Percentiles rank a stretch among this genome's conserved stretches.
Conservation (phyloP, 2,113 vertebrate genomes). For the Dicerorhinus sumatrensis region DNA sequence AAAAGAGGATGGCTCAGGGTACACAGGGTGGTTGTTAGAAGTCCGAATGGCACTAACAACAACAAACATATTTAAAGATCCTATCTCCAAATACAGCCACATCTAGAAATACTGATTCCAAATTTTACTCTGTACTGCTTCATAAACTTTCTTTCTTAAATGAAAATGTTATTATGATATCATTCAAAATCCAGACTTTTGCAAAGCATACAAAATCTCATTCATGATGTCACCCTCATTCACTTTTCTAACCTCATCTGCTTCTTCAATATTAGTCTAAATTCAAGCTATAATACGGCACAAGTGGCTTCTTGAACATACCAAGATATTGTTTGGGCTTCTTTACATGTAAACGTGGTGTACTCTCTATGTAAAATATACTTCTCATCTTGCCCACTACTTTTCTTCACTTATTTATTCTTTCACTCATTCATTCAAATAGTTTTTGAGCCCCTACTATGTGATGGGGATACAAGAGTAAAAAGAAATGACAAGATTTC, state of each 20-base stretch:
- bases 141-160: neutral
- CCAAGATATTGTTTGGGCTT: neutral
- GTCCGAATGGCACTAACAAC: no score
- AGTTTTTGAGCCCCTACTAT: neutral
- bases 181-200: neutral
- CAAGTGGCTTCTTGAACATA: neutral
- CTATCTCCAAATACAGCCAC: neutral
- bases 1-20: no score
- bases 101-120: neutral
- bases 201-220: neutral
- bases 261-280: neutral
- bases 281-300: neutral
- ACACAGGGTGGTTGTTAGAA: no score
- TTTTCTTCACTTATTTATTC: neutral
- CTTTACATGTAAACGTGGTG: neutral
- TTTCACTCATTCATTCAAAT: neutral
- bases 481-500: neutral
- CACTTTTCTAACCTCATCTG: neutral
- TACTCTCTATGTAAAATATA: neutral
- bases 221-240: neutral
- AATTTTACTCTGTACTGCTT: neutral
- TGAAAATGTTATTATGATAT: neutral
- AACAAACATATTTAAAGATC: neutral
- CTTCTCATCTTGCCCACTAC: neutral
- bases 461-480: neutral